Base-by-base conservation (phyloP, 23 tunicate species). In the Corella eumyota region DNA sequence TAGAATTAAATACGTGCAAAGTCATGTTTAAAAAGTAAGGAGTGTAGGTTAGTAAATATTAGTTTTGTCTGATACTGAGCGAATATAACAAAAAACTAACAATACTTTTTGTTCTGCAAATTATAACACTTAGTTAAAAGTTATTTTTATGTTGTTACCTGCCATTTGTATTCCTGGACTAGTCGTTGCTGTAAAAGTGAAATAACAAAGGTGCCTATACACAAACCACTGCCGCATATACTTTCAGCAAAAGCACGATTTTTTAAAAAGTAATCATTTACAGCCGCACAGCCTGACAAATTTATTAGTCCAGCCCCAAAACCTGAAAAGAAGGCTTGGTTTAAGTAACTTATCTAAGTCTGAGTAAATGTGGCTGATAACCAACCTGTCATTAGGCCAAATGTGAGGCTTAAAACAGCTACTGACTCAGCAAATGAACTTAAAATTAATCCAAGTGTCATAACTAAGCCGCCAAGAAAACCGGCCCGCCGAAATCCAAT, bases 331-430 rank as follows among this genome's bases (percentile, higher is more conserved):
- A 58, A 50, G 13, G 15, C 13, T 40, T 11, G 13, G 15, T 9
- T 15, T 40, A 9, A 40, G 11, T 40, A n/a, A n/a, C n/a, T n/a
- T n/a, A n/a, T n/a, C n/a, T n/a, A n/a, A n/a, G n/a, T n/a, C n/a
- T n/a, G n/a, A n/a, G n/a, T n/a, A n/a, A n/a, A n/a, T n/a, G n/a
- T n/a, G n/a, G n/a, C n/a, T n/a, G n/a, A n/a, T n/a, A n/a, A n/a
- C n/a, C n/a, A n/a, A 71, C 76, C 76, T 45, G 76, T 40, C 6
- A 71, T 37, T 25, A 60, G 24, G 25, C 79, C 79, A 73, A 23
- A 73, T 1, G 79, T 73, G 6, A 62, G 24, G 5, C 30, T 4
- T 6, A 73, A 36, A 2, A 6, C 50, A 9, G 7, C 24, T 17
- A 60, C 50, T 51, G n/a, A 36, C 50, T 21, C 51, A 2, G 57